phyloP scores from a whole-genome alignment of 2,797 vertebrate species.

The Esox lucius region DNA sequence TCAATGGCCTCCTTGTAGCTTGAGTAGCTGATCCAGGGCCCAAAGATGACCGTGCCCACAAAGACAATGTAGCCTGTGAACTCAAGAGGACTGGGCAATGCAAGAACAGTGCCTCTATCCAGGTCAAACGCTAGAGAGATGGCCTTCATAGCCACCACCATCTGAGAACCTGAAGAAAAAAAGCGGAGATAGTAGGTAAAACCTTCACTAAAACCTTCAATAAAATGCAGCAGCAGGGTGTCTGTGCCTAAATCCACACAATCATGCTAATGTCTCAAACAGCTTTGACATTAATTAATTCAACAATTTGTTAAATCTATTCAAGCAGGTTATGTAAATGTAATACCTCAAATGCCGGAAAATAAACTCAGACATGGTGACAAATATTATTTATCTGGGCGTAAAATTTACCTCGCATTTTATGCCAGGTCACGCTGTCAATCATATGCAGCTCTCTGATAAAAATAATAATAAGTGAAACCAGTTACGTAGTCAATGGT shows the following conservation, averaged over 20 bases:
- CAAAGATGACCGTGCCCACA: conserved; percentile 87
- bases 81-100: conserved; percentile 76
- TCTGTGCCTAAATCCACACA: background rate
- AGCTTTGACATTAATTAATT: background rate
- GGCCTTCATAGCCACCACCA: conserved; percentile 94
- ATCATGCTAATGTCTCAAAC: background rate
- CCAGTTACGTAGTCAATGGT: background rate
- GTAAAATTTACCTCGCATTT: conserved; percentile 83
- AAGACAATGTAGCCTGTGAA: conserved; percentile 91
- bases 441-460: conserved; percentile 89
- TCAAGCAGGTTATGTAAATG: background rate
- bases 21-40: conserved; percentile 89
- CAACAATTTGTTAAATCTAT: background rate
- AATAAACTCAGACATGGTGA: background rate
- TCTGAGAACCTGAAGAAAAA: conserved; percentile 81
- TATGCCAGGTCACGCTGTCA: conserved; percentile 88
- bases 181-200: background rate
- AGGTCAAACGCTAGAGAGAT: conserved; percentile 90
- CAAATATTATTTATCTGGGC: background rate
- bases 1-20: conserved; percentile 79
- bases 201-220: background rate
- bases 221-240: background rate
- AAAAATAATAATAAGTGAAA: conserved; percentile 29
- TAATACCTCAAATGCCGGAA: background rate
- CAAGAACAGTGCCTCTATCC: conserved; percentile 74